Conservation (phyloP, 2,113 vertebrate species). For the Pterophyllum scalare region DNA sequence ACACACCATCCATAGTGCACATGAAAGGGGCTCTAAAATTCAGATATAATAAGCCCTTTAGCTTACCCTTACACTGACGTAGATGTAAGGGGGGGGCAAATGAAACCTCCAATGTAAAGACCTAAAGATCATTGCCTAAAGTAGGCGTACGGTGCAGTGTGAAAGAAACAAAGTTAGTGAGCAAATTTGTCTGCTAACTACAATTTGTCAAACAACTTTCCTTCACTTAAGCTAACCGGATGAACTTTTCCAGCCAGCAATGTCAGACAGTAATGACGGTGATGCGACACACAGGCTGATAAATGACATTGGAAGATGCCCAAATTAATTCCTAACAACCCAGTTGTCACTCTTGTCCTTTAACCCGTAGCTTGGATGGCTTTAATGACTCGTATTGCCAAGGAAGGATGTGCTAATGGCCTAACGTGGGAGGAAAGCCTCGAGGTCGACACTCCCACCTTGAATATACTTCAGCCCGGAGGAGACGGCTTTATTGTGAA, state of each 20-base stretch:
- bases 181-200: no score
- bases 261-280: neutral
- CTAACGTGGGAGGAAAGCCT: neutral
- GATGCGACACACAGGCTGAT: neutral
- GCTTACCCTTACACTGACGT: neutral
- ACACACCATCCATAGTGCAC: neutral
- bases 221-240: neutral
- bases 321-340: neutral
- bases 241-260: neutral
- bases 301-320: neutral
- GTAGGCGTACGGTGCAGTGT: neutral
- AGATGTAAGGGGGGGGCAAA: neutral
- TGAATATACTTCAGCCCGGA: neutral
- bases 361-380: neutral
- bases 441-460: neutral
- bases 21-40: neutral
- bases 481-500: neutral
- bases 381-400: constrained; percentile 5
- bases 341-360: neutral
- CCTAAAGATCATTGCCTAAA: neutral
- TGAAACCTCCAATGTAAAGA: neutral
- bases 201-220: neutral
- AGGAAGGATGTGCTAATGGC: neutral
- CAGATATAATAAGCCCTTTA: constrained; percentile 13
- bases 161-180: neutral